A percentile compares a stretch with the other conserved stretches of the same genome.
These are phyloP conservation scores for Rhogogaster chlorosoma DNA, from an alignment of 2,888 invertebrate genomes.

Conservation along the genomic window DNA sequence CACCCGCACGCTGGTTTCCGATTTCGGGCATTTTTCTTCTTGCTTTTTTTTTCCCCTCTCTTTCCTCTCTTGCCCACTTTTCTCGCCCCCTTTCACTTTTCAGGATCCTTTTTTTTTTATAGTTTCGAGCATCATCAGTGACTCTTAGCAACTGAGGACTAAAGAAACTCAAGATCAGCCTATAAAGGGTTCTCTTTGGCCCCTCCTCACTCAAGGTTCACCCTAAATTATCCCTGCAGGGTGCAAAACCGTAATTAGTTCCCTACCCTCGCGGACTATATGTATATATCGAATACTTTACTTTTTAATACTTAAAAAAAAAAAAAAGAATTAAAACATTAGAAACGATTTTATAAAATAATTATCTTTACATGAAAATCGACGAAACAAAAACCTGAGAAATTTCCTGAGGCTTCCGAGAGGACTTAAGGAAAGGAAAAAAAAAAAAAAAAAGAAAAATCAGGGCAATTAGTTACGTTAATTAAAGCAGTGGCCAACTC, in stretches of 20 bases:
- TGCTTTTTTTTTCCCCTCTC: neutral
- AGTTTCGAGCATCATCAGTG: neutral
- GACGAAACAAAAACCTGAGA: neutral
- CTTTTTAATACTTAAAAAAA: neutral
- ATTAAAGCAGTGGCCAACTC: neutral
- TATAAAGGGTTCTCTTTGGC: neutral
- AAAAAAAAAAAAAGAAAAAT: neutral
- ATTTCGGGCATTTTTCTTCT: neutral
- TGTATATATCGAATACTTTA: too few relatives aligned
- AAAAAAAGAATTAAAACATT: neutral
- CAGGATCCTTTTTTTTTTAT: neutral
- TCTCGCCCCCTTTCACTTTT: neutral
- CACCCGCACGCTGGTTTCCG: too few relatives aligned
- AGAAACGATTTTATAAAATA: neutral
- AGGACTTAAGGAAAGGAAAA: neutral
- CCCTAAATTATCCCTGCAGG: conserved; percentile 1
- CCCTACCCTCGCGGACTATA: neutral
- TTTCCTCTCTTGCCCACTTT: neutral
- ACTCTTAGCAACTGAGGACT: neutral
- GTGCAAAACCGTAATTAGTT: neutral
- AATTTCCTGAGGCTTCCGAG: too few relatives aligned
- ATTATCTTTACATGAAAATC: neutral
- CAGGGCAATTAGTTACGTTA: neutral
- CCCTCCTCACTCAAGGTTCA: neutral
- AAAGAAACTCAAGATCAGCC: neutral